Evolutionary conservation across 2,113 vertebrate species (phyloP).

Genomic region (Elephantulus edwardii): DNA sequence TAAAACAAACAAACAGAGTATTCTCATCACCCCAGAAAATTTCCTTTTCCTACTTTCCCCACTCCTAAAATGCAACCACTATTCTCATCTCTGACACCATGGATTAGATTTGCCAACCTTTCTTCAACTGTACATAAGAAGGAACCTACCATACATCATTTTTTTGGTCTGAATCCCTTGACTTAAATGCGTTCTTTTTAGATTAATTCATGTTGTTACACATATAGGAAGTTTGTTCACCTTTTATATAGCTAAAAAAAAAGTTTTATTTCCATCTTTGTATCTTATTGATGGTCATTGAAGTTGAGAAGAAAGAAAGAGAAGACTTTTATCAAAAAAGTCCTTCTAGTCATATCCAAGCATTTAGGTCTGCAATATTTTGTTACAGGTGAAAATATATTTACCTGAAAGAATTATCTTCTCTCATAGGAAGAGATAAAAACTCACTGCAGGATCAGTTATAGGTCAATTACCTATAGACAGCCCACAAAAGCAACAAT

Average conservation of each 20-base stretch:
- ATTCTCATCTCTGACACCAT: not conserved
- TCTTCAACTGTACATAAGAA: not conserved
- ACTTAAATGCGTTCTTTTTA: not conserved
- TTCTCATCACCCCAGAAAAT: not conserved
- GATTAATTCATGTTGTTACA: not conserved
- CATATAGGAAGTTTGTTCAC: not conserved
- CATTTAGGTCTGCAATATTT: not conserved
- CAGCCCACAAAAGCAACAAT: too few relatives aligned
- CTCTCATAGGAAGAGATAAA: not conserved
- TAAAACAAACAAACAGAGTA: not conserved
- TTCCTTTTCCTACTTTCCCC: not conserved
- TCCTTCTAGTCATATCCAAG: not conserved
- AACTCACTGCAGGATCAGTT: too few relatives aligned
- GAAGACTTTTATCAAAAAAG: fast-evolving
- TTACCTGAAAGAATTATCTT: not conserved
- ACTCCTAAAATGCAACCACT: not conserved
- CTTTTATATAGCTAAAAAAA: not conserved
- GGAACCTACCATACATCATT: not conserved
- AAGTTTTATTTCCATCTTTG: not conserved
- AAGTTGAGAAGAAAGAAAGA: not conserved
- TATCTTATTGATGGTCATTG: not conserved
- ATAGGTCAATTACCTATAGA: too few relatives aligned
- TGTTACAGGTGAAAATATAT: not conserved
- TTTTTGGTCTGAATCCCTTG: not conserved
- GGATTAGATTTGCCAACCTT: constrained; percentile 18